Evolutionary conservation across 2,113 vertebrate species (phyloP).

Genomic region (Grallaria varia): DNA sequence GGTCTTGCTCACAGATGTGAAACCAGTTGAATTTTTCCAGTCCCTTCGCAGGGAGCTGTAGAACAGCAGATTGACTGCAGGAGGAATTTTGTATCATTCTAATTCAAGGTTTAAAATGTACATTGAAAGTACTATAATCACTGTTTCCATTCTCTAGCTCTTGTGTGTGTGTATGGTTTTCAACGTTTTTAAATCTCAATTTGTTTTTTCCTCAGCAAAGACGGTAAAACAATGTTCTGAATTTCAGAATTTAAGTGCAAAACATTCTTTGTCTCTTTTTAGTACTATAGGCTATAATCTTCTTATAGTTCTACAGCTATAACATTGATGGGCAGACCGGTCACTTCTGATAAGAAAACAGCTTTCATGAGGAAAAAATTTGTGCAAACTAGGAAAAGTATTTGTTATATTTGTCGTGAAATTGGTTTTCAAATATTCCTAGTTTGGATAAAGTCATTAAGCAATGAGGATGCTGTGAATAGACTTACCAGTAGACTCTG

Average conservation of each 20-base stretch:
- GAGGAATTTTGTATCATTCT: neutral
- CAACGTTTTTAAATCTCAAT: neutral
- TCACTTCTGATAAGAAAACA: neutral
- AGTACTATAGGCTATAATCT: neutral
- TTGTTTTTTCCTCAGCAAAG: neutral
- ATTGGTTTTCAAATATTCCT: too few relatives aligned
- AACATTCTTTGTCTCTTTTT: neutral
- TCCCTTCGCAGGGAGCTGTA: neutral
- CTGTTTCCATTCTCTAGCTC: neutral
- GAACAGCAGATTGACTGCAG: slow-evolving; percentile 30
- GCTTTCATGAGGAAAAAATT: neutral
- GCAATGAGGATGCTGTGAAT: neutral
- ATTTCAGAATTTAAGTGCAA: neutral
- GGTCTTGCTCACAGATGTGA: neutral
- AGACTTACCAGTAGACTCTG: neutral
- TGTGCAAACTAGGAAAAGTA: neutral
- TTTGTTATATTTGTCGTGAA: neutral
- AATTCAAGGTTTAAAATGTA: neutral
- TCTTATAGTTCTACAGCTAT: neutral
- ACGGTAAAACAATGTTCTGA: neutral
- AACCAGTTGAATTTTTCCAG: neutral
- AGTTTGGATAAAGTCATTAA: neutral
- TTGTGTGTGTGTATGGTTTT: neutral
- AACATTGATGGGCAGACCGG: neutral
- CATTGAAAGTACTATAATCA: neutral